Percentiles rank a stretch among this genome's conserved stretches.
Evolutionary conservation across 2,888 invertebrate species (phyloP).

Genomic region (Drosophila acutilabella): DNA sequence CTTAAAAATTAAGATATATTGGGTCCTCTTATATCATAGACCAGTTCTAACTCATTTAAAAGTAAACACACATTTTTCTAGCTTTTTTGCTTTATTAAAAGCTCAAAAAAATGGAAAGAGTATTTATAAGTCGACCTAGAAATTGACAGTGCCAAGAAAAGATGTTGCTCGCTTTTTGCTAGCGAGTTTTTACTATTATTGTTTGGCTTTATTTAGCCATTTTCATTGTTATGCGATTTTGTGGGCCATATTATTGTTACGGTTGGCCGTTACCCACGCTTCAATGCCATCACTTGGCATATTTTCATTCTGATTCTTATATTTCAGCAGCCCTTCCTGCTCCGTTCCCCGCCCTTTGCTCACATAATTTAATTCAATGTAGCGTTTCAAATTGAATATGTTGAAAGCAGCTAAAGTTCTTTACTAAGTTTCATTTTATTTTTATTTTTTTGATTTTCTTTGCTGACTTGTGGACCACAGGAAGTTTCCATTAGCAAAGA

Average conservation of each 20-base stretch:
- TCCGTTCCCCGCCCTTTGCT: conserved; percentile 36
- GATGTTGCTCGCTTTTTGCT: conserved; percentile 23
- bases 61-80: too few species aligned
- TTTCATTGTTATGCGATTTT: conserved; percentile 79
- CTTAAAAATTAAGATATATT: too few species aligned
- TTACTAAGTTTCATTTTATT: neutral
- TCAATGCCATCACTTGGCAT: conserved; percentile 53
- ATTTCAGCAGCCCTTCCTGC: neutral
- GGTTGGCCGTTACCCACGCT: conserved; percentile 68
- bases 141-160: neutral
- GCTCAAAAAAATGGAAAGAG: neutral
- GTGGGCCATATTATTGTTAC: conserved; percentile 78
- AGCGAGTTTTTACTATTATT: conserved; percentile 66
- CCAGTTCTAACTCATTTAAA: too few species aligned
- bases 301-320: conserved; percentile 26
- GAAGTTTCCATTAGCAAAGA: conserved; percentile 69
- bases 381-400: conserved; percentile 78
- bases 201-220: conserved; percentile 74
- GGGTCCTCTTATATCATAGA: too few species aligned
- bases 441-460: neutral
- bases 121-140: neutral
- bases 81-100: neutral
- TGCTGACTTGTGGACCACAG: conserved; percentile 21
- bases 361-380: conserved; percentile 78
- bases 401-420: conserved; percentile 57